Percentiles rank a stretch among this genome's conserved stretches.
Evolutionary conservation across 2,888 invertebrate genomes (phyloP).

Genomic region (Rutpela maculata): DNA sequence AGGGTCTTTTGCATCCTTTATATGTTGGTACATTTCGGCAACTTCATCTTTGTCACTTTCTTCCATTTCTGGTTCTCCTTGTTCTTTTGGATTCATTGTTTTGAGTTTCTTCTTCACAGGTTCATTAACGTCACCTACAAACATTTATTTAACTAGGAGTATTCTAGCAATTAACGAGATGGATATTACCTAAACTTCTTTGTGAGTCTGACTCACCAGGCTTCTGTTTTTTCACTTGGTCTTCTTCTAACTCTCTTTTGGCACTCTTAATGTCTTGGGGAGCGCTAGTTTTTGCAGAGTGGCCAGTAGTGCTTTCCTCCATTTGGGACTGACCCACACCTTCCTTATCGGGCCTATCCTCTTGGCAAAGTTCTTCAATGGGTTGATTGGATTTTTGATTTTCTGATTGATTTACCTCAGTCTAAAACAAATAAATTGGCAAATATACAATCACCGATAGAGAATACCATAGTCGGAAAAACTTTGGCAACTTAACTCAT

Average conservation of each 20-base stretch:
- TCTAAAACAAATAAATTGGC: constrained; percentile 67
- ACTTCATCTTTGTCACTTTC: constrained; percentile 74
- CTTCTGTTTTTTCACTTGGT: constrained; percentile 79
- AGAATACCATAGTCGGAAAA: background rate
- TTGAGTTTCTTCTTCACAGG: constrained; percentile 80
- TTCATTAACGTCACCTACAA: constrained; percentile 78
- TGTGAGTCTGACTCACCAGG: constrained; percentile 86
- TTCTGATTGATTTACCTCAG: constrained; percentile 71
- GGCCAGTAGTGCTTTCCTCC: constrained; percentile 83
- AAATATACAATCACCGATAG: constrained; percentile 21
- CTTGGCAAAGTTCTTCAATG: constrained; percentile 76
- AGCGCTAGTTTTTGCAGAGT: constrained; percentile 74
- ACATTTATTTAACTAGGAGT: background rate
- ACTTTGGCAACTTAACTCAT: no score
- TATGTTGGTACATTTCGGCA: constrained; percentile 85
- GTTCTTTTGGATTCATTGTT: constrained; percentile 72
- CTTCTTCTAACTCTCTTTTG: constrained; percentile 67
- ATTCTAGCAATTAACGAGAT: background rate
- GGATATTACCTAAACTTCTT: constrained; percentile 77
- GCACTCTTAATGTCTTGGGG: constrained; percentile 67
- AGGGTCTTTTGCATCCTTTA: constrained; percentile 86
- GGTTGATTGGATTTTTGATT: constrained; percentile 69
- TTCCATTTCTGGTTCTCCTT: constrained; percentile 69
- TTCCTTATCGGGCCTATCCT: constrained; percentile 80
- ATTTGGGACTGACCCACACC: constrained; percentile 86